Percentiles rank a stretch among this genome's conserved stretches.
Evolutionary conservation across 2,888 invertebrate genomes (phyloP).

Genomic region (Temnothorax rugatulus): DNA sequence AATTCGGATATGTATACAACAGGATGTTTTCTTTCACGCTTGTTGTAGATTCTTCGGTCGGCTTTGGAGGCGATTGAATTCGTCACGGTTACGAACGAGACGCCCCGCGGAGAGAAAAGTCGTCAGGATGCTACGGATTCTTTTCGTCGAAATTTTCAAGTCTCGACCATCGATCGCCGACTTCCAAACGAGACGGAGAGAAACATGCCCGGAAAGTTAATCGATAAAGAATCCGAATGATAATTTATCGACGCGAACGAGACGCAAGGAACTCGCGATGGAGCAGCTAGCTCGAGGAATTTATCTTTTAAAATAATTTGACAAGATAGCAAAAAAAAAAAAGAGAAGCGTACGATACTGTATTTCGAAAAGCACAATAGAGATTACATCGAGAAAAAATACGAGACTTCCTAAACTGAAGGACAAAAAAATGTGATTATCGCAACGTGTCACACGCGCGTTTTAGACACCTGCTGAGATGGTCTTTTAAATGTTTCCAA

Average conservation of each 20-base stretch:
- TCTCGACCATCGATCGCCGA: too few species aligned
- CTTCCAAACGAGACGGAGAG: too few species aligned
- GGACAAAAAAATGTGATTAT: too few species aligned
- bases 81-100: background rate
- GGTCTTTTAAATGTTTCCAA: too few species aligned
- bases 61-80: too few species aligned
- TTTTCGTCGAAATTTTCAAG: background rate
- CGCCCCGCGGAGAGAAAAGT: background rate
- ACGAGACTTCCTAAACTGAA: background rate
- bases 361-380: background rate
- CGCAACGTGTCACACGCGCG: too few species aligned
- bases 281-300: background rate
- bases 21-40: too few species aligned
- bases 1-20: too few species aligned
- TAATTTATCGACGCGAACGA: background rate
- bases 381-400: background rate
- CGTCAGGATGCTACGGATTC: background rate
- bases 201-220: too few species aligned
- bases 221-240: background rate
- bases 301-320: background rate
- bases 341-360: background rate
- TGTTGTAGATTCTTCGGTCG: too few species aligned
- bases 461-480: background rate
- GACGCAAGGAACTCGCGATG: background rate
- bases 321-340: background rate